phyloP scores from a whole-genome alignment of 2,113 vertebrate genomes.

The Psammodynastes pulverulentus region DNA sequence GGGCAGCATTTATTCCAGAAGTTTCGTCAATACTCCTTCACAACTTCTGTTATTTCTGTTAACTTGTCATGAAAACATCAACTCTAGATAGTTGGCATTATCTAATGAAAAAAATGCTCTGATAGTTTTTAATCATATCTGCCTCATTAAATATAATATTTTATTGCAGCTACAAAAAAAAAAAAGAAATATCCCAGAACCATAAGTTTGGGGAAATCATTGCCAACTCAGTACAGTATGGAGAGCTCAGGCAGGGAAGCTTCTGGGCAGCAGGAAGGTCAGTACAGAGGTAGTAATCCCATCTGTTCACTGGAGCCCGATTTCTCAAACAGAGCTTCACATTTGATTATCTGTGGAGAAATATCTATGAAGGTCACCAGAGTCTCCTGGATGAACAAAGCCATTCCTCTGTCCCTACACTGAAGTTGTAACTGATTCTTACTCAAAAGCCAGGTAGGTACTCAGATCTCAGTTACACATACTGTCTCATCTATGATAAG shows the following conservation, averaged over 20 bases:
- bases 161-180: too few species aligned
- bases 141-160: neutral
- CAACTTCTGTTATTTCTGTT: constrained; percentile 7
- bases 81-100: neutral
- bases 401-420: neutral
- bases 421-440: too few species aligned
- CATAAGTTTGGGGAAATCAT: neutral
- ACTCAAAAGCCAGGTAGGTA: neutral
- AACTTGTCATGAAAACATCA: neutral
- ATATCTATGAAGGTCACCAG: neutral
- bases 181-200: too few species aligned
- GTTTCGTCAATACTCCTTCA: constrained; percentile 34
- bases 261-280: neutral
- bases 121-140: neutral
- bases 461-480: neutral
- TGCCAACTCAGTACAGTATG: neutral
- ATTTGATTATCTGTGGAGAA: neutral
- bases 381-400: neutral
- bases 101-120: neutral
- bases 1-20: neutral
- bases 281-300: neutral
- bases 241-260: neutral
- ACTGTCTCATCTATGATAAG: neutral
- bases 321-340: neutral
- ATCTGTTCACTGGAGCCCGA: neutral